Conservation (phyloP, 2,113 vertebrate species). For the Myrmecobius fasciatus region DNA sequence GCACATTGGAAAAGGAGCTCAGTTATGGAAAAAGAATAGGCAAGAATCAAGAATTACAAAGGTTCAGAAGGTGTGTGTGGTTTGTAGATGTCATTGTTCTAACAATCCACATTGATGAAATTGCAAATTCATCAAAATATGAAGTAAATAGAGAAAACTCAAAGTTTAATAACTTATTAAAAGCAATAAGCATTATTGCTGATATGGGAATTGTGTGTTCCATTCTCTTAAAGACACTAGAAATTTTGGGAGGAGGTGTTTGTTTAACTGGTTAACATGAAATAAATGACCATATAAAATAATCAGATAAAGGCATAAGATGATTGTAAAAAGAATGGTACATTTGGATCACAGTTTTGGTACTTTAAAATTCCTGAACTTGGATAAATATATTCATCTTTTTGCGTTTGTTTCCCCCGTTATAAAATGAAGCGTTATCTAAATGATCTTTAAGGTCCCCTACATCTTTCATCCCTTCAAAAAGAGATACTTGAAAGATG, state of each 20-base stretch:
- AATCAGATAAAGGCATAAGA: background rate
- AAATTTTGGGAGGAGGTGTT: background rate
- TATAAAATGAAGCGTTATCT: background rate
- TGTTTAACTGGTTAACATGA: background rate
- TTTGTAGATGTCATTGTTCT: background rate
- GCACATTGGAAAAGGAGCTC: background rate
- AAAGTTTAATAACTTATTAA: background rate
- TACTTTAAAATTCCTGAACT: background rate
- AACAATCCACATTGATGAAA: background rate
- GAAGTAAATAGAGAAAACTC: background rate
- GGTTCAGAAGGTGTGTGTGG: background rate
- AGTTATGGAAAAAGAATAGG: background rate
- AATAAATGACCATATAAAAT: background rate
- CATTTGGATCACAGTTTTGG: background rate
- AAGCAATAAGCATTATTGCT: background rate
- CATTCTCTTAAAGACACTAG: background rate
- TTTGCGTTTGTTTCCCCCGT: background rate
- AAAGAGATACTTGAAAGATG: background rate
- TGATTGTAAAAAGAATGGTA: background rate
- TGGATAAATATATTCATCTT: background rate
- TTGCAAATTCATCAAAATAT: background rate
- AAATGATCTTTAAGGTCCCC: background rate
- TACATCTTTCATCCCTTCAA: background rate
- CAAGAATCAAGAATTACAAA: background rate
- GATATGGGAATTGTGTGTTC: background rate